Evolutionary conservation across 2,888 invertebrate species (phyloP).

Genomic region (Pyralis farinalis): DNA sequence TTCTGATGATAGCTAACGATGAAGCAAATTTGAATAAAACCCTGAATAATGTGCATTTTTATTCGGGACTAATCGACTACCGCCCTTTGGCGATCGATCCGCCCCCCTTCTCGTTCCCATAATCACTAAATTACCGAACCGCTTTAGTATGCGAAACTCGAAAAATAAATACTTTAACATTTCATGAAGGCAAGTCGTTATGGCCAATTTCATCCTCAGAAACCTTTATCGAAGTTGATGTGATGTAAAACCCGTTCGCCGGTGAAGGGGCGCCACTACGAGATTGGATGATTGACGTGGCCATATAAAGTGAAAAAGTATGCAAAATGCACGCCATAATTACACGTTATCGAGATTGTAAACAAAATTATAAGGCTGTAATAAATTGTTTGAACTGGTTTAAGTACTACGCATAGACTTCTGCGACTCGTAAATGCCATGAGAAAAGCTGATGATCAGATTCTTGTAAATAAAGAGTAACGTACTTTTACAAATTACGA

Average conservation of each 20-base stretch:
- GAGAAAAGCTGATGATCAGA: too few species aligned
- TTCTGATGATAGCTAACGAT: too few species aligned
- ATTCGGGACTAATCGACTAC: conserved; percentile 18
- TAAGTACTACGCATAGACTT: too few species aligned
- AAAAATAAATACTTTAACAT: conserved; percentile 65
- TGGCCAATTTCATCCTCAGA: conserved; percentile 1
- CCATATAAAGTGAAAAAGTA: conserved; percentile 43
- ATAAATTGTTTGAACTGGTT: conserved; percentile 9
- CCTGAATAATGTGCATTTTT: too few species aligned
- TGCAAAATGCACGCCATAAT: conserved; percentile 34
- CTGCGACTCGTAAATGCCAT: too few species aligned
- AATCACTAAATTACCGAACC: conserved; percentile 68
- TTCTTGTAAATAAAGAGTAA: too few species aligned
- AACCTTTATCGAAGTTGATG: background rate
- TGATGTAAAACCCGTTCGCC: conserved; percentile 20
- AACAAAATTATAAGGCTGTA: conserved; percentile 34
- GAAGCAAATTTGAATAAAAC: too few species aligned
- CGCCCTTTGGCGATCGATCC: conserved; percentile 31
- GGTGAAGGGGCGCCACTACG: conserved; percentile 37
- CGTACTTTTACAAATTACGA: too few species aligned
- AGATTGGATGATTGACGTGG: conserved; percentile 73
- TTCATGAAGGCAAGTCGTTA: conserved; percentile 38
- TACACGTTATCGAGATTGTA: conserved; percentile 54
- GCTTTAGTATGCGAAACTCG: conserved; percentile 48
- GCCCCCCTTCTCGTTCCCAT: conserved; percentile 39